Conservation (phyloP, 2,888 invertebrate species). For the Eurytoma adleriae region DNA sequence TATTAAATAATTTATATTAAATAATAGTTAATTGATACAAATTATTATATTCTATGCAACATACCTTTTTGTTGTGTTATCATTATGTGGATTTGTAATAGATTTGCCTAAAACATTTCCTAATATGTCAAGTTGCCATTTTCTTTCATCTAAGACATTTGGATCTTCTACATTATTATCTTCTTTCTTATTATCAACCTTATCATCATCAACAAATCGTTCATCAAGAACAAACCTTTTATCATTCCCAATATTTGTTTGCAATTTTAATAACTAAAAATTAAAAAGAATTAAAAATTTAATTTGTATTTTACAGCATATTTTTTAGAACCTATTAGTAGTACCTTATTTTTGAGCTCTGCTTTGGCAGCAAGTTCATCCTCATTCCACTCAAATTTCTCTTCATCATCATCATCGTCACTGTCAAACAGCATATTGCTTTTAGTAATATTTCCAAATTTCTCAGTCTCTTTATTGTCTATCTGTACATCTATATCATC, state of each 20-base stretch:
- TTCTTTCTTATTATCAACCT: conserved; percentile 66
- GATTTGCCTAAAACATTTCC: conserved; percentile 79
- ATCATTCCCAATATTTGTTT: conserved; percentile 86
- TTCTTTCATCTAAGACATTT: conserved; percentile 77
- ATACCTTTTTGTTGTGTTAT: conserved; percentile 56
- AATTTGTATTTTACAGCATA: background rate
- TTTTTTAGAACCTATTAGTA: conserved; percentile 68
- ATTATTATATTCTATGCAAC: conserved; percentile 4
- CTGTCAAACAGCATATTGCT: conserved; percentile 71
- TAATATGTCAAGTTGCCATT: conserved; percentile 78
- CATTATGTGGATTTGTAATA: conserved; percentile 65
- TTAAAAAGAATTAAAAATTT: conserved; percentile 42
- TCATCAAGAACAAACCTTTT: conserved; percentile 86
- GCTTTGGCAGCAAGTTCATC: conserved; percentile 79
- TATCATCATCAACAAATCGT: conserved; percentile 82
- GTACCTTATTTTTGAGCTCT: conserved; percentile 81
- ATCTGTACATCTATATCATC: conserved; percentile 76
- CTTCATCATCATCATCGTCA: conserved; percentile 78
- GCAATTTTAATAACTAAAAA: conserved; percentile 82
- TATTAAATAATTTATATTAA: conserved; percentile 28
- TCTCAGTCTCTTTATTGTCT: conserved; percentile 57
- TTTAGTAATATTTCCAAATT: conserved; percentile 19
- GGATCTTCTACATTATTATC: conserved; percentile 66
- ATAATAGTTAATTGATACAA: background rate
- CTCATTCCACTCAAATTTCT: conserved; percentile 78